phyloP scores from a whole-genome alignment of 2,113 vertebrate genomes.

The Rhombomys opimus region DNA sequence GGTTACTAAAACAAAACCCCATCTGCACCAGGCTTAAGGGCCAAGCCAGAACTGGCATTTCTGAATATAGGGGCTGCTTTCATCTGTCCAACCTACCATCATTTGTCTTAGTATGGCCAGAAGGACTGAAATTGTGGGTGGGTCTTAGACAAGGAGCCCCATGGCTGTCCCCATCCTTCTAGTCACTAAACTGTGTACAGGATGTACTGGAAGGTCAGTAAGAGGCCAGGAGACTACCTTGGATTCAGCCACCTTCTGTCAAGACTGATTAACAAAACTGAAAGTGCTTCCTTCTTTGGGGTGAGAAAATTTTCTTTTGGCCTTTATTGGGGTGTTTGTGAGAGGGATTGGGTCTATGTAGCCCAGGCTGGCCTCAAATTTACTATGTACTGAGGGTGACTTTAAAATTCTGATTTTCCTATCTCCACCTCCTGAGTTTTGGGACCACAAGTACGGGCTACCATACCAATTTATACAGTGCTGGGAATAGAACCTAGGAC shows the following conservation, averaged over 20 bases:
- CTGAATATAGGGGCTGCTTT: neutral
- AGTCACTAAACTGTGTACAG: neutral
- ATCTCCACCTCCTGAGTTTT: neutral
- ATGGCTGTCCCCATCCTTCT: neutral
- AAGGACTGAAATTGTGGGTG: neutral
- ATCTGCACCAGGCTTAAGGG: neutral
- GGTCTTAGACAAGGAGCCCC: neutral
- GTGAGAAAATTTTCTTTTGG: neutral
- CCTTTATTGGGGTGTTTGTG: neutral
- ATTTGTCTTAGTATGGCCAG: neutral
- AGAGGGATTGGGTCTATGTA: neutral
- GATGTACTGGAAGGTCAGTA: neutral
- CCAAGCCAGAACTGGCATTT: neutral
- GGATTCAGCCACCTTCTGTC: neutral
- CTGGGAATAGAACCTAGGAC: neutral
- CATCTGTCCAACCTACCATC: neutral
- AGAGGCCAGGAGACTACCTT: neutral
- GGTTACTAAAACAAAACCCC: neutral
- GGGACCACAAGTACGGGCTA: neutral
- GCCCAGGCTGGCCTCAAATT: neutral
- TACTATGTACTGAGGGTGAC: neutral
- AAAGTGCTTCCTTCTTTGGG: neutral
- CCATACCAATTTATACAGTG: neutral
- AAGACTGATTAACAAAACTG: neutral
- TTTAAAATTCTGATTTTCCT: neutral